phyloP scores from a whole-genome alignment of 2,797 vertebrate species.

The Denticeps clupeoides region DNA sequence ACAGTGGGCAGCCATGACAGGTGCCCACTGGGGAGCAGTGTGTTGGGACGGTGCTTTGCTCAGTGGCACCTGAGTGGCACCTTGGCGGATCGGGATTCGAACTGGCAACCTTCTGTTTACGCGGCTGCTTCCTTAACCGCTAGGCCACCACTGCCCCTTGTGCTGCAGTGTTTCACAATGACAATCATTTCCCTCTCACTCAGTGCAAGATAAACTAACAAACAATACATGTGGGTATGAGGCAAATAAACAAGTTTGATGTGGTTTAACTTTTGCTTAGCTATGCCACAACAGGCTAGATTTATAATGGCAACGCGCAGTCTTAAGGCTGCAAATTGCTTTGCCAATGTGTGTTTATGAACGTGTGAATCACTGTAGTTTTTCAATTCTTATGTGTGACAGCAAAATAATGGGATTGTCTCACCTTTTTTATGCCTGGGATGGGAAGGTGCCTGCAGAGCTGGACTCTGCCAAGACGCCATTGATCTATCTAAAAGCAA shows the following conservation, averaged over 20 bases:
- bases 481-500: constrained; percentile 6
- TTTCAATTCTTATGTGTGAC: constrained; percentile 20
- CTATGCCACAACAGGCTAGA: constrained; percentile 18
- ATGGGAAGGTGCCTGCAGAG: constrained; percentile 8
- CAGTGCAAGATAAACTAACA: too few relatives aligned
- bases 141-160: too few relatives aligned
- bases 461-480: constrained; percentile 2
- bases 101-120: too few relatives aligned
- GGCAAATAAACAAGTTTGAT: constrained; percentile 20
- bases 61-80: too few relatives aligned
- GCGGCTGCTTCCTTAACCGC: too few relatives aligned
- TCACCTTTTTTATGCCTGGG: constrained; percentile 18
- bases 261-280: constrained; percentile 20
- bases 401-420: constrained; percentile 29
- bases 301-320: constrained; percentile 15
- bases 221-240: constrained; percentile 12
- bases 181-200: too few relatives aligned
- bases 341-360: constrained; percentile 27
- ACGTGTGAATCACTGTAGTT: constrained; percentile 9
- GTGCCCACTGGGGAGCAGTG: too few relatives aligned
- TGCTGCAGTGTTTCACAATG: not conserved
- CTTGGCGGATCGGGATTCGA: too few relatives aligned
- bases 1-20: too few relatives aligned
- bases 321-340: constrained; percentile 26
- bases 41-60: too few relatives aligned